phyloP scores from a whole-genome alignment of 2,888 invertebrate genomes.

The Thysanoteuthis rhombus region DNA sequence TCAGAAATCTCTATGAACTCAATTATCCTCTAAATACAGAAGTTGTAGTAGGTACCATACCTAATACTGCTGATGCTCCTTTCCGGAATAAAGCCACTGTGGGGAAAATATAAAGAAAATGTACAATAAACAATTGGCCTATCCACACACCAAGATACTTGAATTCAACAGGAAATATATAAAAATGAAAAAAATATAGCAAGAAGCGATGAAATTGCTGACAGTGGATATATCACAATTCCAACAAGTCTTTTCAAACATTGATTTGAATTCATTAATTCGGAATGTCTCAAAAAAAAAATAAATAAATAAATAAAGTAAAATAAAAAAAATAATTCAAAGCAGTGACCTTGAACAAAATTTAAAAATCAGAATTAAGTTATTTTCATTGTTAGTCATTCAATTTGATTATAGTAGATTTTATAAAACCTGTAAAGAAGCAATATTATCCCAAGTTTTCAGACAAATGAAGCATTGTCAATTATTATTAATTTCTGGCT shows the following conservation, averaged over 20 bases:
- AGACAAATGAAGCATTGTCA: too few relatives aligned
- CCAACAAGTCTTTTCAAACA: background rate
- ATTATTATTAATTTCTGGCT: too few relatives aligned
- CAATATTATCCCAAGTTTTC: too few relatives aligned
- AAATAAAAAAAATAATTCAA: background rate
- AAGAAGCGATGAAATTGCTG: background rate
- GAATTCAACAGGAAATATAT: background rate
- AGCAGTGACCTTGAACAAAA: background rate
- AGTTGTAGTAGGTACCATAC: conserved; percentile 49
- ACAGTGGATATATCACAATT: background rate
- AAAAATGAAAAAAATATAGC: background rate
- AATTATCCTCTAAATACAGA: background rate
- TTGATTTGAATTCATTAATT: background rate
- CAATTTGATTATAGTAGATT: too few relatives aligned
- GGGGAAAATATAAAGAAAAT: conserved; percentile 43
- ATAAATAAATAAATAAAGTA: too few relatives aligned
- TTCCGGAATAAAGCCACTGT: conserved; percentile 99
- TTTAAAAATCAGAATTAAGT: too few relatives aligned
- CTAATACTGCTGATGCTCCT: conserved; percentile 93
- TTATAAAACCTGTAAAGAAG: too few relatives aligned
- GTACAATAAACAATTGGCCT: conserved; percentile 33
- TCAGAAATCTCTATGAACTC: too few relatives aligned
- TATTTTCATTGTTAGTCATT: too few relatives aligned
- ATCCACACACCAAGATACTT: background rate
- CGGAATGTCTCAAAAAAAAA: background rate